Base-by-base conservation (phyloP, 2,888 invertebrate species). In the Lepidocyrtoides sp. region DNA sequence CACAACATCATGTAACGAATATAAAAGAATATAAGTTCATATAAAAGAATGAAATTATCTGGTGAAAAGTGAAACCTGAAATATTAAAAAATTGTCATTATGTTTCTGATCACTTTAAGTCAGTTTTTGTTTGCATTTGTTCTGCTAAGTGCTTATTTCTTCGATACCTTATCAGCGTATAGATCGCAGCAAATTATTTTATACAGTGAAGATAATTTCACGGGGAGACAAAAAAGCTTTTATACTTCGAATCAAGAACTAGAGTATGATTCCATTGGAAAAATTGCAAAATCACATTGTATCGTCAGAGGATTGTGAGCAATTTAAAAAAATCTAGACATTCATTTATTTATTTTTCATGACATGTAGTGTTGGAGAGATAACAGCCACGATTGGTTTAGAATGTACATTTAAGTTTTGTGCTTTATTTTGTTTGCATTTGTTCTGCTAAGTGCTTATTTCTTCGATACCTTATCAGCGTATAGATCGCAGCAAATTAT, bases 271-370 rank as follows among this genome's bases (percentile, higher is more conserved):
- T 91, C 91, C 0, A 84, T 92, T 60, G 91, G 88, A 41, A 90
- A 86, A 57, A 85, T 91, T 29, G 92, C 92, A 7, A 92, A 91
- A 51, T 92, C 92, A 14, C 92, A 92, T 72, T 92, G 92, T 54
- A 90, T 92, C 36, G 89, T 91, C 14, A 57, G 91, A 26, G 92
- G 92, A 54, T 77, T 92, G 92, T 92, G 91, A 91, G 92, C 72
- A 17, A n/a, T n/a, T n/a, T n/a, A n/a, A n/a, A n/a, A n/a, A n/a
- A n/a, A n/a, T n/a, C n/a, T n/a, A n/a, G n/a, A n/a, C n/a, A n/a
- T n/a, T n/a, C n/a, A n/a, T n/a, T n/a, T n/a, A n/a, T n/a, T n/a
- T n/a, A n/a, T n/a, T n/a, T n/a, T n/a, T n/a, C n/a, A n/a, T n/a
- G n/a, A n/a, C n/a, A n/a, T n/a, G n/a, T n/a, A 48, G 10, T 48